Base-by-base conservation (phyloP, 1,140 invertebrate species). In the Pararge aegeria region DNA sequence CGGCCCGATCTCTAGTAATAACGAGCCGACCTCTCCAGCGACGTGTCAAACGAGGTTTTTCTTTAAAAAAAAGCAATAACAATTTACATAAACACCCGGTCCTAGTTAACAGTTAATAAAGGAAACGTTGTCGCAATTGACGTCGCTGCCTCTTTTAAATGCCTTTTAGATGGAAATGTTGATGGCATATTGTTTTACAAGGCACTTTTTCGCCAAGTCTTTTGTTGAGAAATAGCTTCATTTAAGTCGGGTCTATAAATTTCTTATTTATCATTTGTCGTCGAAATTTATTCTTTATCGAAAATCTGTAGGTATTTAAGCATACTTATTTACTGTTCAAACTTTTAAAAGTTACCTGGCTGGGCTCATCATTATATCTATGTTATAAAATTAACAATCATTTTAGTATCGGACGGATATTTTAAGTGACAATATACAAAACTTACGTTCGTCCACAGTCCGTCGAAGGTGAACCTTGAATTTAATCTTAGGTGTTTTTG, bases 51-150 rank as follows among this genome's bases (percentile, higher is more conserved):
- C 81, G 84, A 80, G 78, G 66, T 80, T 87, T 85, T 83, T 85
- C 73, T 75, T 82, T 42, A 42, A 42, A 87, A 89, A 87, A 87
- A 87, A 85, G 87, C 83, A 84, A 89, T 89, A 89, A 89, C 84
- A 87, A 87, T 89, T 87, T 87, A 87, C 87, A 89, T 87, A 87
- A 89, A 87, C 80, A 85, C 78, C 78, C 78, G 76, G 68, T 80
- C 78, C 83, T 87, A 89, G 83, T 89, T 87, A 87, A 87, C 84
- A 86, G 83, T 87, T 89, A 87, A 89, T 89, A 87, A 89, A 87
- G 80, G 67, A 79, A 87, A 84, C 75, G 83, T 78, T 80, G 80
- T 84, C 79, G 68, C 87, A 84, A 89, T 87, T 83, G 87, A 84
- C 80, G 72, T 63, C 63, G 64, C 70, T 78, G 77, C 68, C 71